These are phyloP conservation scores for Regulus satrapa DNA, from an alignment of 2,113 vertebrate species.

Conservation along the genomic window DNA sequence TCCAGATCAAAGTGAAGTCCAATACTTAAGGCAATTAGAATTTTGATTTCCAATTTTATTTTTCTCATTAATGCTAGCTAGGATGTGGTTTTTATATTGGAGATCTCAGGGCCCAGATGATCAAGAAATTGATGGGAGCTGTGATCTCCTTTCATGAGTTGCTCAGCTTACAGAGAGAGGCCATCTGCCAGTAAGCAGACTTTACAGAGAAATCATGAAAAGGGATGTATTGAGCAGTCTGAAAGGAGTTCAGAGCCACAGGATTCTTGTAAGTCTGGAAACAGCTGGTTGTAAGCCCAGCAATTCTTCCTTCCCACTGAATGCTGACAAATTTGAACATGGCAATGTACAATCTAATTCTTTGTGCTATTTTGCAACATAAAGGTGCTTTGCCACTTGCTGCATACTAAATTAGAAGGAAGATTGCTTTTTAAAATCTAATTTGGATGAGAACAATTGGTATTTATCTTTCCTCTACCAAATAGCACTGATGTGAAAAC, in stretches of 20 bases:
- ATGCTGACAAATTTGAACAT: background rate
- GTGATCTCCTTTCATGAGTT: background rate
- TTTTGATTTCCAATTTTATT: background rate
- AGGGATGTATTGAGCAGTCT: fast-evolving
- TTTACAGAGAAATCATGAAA: background rate
- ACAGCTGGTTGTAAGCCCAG: background rate
- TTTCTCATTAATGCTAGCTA: background rate
- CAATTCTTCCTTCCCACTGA: background rate
- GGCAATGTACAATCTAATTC: background rate
- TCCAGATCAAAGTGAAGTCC: background rate
- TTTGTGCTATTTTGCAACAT: background rate
- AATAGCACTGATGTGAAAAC: background rate
- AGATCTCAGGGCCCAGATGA: background rate
- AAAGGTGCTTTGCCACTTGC: background rate
- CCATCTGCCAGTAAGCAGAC: background rate
- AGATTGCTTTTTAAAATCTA: background rate
- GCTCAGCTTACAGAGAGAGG: background rate
- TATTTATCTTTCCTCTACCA: background rate
- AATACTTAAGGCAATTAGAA: background rate
- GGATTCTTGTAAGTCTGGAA: background rate
- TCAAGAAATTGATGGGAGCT: background rate
- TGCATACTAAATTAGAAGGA: background rate
- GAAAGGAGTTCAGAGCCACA: background rate
- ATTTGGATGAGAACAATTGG: background rate
- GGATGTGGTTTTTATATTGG: background rate